These are phyloP conservation scores for Sturnira hondurensis DNA, from an alignment of 2,113 vertebrate genomes.

Conservation along the genomic window DNA sequence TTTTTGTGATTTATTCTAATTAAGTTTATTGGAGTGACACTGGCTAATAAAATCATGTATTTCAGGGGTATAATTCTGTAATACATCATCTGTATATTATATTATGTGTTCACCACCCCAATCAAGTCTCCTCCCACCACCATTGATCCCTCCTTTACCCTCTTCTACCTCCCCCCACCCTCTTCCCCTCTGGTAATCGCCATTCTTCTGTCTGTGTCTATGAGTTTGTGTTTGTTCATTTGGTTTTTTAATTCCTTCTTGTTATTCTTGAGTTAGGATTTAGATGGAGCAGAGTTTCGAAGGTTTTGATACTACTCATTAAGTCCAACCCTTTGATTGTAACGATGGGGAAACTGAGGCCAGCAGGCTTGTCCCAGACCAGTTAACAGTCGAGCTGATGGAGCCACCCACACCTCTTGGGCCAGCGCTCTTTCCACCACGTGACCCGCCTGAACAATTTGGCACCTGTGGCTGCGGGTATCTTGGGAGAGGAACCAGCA, in stretches of 20 bases:
- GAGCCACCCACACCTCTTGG: accelerated
- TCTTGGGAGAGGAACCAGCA: neutral
- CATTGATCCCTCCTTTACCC: neutral
- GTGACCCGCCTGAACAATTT: accelerated
- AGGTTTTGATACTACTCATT: neutral
- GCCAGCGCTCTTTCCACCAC: accelerated
- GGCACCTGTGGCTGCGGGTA: neutral
- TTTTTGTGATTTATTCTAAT: neutral
- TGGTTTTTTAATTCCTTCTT: neutral
- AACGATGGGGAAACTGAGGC: neutral
- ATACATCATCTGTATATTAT: neutral
- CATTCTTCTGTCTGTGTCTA: neutral
- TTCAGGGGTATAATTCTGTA: neutral
- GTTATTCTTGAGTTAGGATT: neutral
- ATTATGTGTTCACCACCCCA: neutral
- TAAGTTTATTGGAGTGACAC: neutral
- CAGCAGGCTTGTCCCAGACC: neutral
- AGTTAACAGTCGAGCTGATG: accelerated
- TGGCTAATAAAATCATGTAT: neutral
- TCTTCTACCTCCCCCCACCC: neutral
- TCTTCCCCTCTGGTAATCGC: neutral
- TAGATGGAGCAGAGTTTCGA: neutral
- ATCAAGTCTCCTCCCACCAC: neutral
- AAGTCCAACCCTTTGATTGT: neutral
- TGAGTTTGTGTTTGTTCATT: neutral